Evolutionary conservation across 2,797 vertebrate species (phyloP), one percentile per base, ranked within the genome.

Genomic region (Echeneis naucrates): DNA sequence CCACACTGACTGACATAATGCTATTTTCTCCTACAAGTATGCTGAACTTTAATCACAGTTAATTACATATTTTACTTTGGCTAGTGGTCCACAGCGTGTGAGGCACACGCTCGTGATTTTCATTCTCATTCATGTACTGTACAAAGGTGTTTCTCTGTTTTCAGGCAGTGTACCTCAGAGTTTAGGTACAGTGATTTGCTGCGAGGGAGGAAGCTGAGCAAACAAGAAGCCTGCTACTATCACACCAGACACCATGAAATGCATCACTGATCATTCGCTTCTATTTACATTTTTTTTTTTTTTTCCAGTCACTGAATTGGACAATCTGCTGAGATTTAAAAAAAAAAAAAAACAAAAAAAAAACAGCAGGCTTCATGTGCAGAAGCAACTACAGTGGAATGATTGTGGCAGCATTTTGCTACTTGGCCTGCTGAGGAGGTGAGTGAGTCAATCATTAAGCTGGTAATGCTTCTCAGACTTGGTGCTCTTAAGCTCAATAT

Each of bases 401-500:
- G 44, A 62, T 40, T 61, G 42, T 68, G 17, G 63, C 53, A 69
- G 62, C 16, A n/a, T 65, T 64, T 77, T 70, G 33, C 13, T 52
- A 30, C 55, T 70, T 79, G 42, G 45, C 66, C 69, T 59, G 24
- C 47, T 72, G 37, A 72, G 56, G 27, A 83, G 37, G 54, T 84
- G 78, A 62, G n/a, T 48, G 27, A 68, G 33, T 63, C 50, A 64
- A 30, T 72, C 51, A 68, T 79, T 80, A 66, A 56, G 69, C 27
- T 53, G 10, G 16, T 61, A 55, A 60, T 58, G 30, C 40, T 64
- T 76, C 63, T 68, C 54, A 82, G 57, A 67, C 61, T 60, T 52
- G 23, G 47, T 67, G 60, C 26, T 56, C 2, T 67, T 33, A 68
- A 58, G 38, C 65, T 68, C 72, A 77, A 58, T 63, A 67, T 68